phyloP scores from a whole-genome alignment of 2,888 invertebrate genomes.

The Drosophila infuscata region DNA sequence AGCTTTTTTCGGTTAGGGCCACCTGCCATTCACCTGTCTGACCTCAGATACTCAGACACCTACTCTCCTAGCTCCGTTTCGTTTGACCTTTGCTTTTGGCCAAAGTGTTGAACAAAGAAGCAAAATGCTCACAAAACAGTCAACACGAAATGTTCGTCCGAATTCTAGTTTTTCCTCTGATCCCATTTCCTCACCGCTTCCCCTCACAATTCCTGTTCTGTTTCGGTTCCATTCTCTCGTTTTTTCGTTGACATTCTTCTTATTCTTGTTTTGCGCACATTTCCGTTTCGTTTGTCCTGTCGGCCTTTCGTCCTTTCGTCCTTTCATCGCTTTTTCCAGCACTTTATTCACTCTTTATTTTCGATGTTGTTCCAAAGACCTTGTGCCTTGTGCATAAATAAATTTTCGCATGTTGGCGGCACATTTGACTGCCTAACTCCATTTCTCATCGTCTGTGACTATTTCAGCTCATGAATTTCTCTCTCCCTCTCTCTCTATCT shows the following conservation, averaged over 20 bases:
- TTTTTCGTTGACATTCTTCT: constrained; percentile 33
- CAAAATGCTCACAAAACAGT: constrained; percentile 26
- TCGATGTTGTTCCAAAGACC: constrained; percentile 27
- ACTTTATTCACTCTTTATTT: constrained; percentile 32
- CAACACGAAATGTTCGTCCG: constrained; percentile 43
- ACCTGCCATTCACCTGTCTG: constrained; percentile 44
- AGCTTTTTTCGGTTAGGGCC: constrained; percentile 23
- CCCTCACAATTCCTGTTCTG: constrained; percentile 8
- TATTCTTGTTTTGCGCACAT: constrained; percentile 27
- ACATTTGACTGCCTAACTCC: constrained; percentile 59
- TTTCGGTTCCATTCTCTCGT: constrained; percentile 10
- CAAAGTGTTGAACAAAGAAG: constrained; percentile 51
- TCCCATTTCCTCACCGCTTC: constrained; percentile 1
- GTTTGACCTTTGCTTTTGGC: constrained; percentile 63
- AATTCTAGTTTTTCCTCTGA: constrained; percentile 15
- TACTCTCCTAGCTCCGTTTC: constrained; percentile 21
- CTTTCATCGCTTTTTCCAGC: constrained; percentile 18
- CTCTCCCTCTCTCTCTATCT: not conserved
- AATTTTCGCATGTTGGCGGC: constrained; percentile 68
- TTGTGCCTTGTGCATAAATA: constrained; percentile 59
- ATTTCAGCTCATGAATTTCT: not conserved
- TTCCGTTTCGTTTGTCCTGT: constrained; percentile 37
- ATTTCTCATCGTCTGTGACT: constrained; percentile 18
- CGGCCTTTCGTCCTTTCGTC: constrained; percentile 15
- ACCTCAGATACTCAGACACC: constrained; percentile 22